Evolutionary conservation across 53 echinoderm and acorn worm species (phyloP), one percentile per base, ranked within the genome.

Genomic region (Paelopatides confundens): DNA sequence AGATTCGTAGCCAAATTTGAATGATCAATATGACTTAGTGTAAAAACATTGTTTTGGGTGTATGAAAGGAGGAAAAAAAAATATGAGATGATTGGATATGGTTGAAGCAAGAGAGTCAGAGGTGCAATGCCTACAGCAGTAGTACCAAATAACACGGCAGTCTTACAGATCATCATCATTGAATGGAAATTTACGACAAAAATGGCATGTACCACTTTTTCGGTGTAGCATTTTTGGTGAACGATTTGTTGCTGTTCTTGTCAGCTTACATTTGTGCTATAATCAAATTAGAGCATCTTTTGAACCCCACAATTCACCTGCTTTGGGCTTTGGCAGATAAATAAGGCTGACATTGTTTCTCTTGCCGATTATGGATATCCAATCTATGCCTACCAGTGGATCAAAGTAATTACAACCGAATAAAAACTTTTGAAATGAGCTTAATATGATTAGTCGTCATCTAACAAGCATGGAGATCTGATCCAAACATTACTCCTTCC

Each of bases 331-430:
- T 17, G 39, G 39, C 71, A 43, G 71, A 39, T 71, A 71, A 71
- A 46, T 13, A 43, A n/a, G 26, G 27, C 27, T 71, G 71, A 46
- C 71, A 24, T 71, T 35, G 40, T 71, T n/a, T 70, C 46, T 39
- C 58, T 54, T 54, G 58, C 71, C 27, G 38, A 71, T 71, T 71
- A 18, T 39, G 27, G 71, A 71, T 27, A 7, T 10, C 24, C 10
- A 23, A 5, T n/a, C 4, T 46, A 35, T 71, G 71, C 28, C 27
- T 36, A 39, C 5, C 46, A 43, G 40, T 28, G 47, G 71, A 40
- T 71, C 71, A 40, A 40, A 71, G 71, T 71, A 71, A 71, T 71
- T 71, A 71, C 39, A 43, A 40, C 26, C 71, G 15, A 71, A 46
- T 71, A 38, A 71, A 71, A 68, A 26, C 17, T 40, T 46, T 21